Evolutionary conservation across 2,888 invertebrate species (phyloP).

Genomic region (Amitus sp.): DNA sequence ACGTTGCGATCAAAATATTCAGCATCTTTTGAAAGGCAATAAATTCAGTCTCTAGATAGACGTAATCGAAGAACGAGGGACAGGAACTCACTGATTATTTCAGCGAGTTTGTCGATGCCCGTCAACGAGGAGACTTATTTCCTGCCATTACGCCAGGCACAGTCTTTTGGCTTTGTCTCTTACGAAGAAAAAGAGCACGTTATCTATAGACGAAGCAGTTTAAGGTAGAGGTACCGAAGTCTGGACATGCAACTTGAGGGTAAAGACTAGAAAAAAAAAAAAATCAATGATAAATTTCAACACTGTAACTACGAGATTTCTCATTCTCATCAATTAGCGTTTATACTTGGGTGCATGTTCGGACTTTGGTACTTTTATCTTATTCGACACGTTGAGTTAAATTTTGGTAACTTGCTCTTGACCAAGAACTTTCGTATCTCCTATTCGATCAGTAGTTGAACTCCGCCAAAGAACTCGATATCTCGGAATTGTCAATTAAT

Average conservation of each 20-base stretch:
- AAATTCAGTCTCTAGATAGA: not conserved
- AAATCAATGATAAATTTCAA: no score
- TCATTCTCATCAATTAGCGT: no score
- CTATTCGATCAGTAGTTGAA: not conserved
- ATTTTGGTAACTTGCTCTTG: not conserved
- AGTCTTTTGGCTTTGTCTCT: not conserved
- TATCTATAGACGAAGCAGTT: not conserved
- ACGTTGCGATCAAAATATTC: not conserved
- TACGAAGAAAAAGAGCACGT: not conserved
- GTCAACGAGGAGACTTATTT: constrained; percentile 7
- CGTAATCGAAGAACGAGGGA: constrained; percentile 8
- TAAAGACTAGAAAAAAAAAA: no score
- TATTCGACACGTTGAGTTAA: not conserved
- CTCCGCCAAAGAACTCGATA: not conserved
- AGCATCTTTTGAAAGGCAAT: not conserved
- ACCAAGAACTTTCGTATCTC: not conserved
- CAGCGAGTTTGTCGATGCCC: constrained; percentile 2
- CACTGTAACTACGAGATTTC: no score
- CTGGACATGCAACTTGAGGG: no score
- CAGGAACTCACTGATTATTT: constrained; percentile 8
- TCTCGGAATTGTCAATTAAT: not conserved
- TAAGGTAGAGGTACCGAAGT: no score
- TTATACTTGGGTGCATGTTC: no score
- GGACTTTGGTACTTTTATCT: no score
- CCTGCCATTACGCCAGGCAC: not conserved